Evolutionary conservation across 2,888 invertebrate genomes (phyloP).

Genomic region (Bombylius major): DNA sequence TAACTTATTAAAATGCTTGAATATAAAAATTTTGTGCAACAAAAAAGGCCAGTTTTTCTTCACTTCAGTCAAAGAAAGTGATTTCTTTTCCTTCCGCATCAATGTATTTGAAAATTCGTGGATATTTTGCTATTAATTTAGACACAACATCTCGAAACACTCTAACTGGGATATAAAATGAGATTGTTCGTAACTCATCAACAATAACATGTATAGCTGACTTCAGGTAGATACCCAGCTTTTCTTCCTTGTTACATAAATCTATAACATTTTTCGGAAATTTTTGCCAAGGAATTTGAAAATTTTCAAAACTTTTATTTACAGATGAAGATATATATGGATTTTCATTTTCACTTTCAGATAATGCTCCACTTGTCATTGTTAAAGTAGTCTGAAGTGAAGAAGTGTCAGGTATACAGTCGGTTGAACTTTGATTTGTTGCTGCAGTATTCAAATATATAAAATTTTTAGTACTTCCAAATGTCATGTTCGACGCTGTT

Average conservation of each 20-base stretch:
- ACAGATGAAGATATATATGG: too few species aligned
- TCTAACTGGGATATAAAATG: too few species aligned
- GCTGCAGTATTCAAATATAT: too few species aligned
- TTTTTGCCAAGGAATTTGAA: conserved; percentile 3
- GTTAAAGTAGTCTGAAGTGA: neutral
- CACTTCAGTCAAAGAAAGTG: too few species aligned
- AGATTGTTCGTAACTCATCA: neutral
- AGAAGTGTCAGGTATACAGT: too few species aligned
- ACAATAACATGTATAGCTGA: neutral
- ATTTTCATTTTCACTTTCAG: neutral
- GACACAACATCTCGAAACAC: neutral
- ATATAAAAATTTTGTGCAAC: too few species aligned
- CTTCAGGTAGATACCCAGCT: neutral
- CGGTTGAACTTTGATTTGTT: too few species aligned
- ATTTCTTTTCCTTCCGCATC: too few species aligned
- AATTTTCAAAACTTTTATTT: neutral
- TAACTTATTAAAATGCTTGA: too few species aligned
- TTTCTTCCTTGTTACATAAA: neutral
- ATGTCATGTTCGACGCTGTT: too few species aligned
- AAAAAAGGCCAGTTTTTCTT: too few species aligned
- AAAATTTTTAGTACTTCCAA: too few species aligned
- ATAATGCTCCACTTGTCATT: neutral
- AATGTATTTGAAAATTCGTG: neutral
- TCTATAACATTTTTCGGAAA: neutral
- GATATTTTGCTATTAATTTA: neutral